Base-by-base conservation (phyloP, 2,113 vertebrate species). In the Axis porcinus region DNA sequence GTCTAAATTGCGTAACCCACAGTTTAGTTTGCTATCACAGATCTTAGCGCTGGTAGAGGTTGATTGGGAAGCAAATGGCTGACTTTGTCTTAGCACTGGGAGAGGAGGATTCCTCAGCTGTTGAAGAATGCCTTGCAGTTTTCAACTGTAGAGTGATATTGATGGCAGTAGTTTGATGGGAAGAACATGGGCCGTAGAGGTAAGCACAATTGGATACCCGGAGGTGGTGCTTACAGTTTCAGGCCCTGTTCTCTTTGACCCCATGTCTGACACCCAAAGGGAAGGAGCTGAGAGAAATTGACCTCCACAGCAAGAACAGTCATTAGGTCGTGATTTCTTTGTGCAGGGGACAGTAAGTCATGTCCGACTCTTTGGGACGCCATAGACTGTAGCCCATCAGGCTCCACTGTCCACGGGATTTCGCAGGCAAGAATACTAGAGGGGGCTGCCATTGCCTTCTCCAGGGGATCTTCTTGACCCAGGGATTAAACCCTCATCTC, bases 11-110 rank as follows among this genome's bases (percentile, higher is more conserved):
- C 36, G 4, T 70, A 16, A 9, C 82, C 45, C 43, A 27, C 28
- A 87, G 33, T 95, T 93, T 93, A 86, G 70, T 54, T 54, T 94
- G 64, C 11, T 81, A 84, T 83, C 62, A 86, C n/a, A 0, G 79
- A 87, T 87, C 62, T 95, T 6, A 2, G 45, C 28, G 8, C 15
- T 91, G 67, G 50, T 85, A 28, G 40, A 62, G 28, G 86, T 93
- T 89, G 55, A 96, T 84, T 90, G 93, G 70, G 95, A 94, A 89
- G 89, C 62, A 89, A 91, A 92, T 55, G 94, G 58, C 83, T 81
- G 55, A 47, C 74, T 95, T 92, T 87, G 78, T 76, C 70, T 85
- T 33, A 40, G 40, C 43, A 23, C 7, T 25, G 40, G 57, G 33
- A 78, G 74, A 89, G 33, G 45, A 13, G 30, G 52, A 50, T 67